Percentiles rank a stretch among this genome's conserved stretches.
Evolutionary conservation across 2,113 vertebrate genomes (phyloP).

Genomic region (Geococcyx californianus): DNA sequence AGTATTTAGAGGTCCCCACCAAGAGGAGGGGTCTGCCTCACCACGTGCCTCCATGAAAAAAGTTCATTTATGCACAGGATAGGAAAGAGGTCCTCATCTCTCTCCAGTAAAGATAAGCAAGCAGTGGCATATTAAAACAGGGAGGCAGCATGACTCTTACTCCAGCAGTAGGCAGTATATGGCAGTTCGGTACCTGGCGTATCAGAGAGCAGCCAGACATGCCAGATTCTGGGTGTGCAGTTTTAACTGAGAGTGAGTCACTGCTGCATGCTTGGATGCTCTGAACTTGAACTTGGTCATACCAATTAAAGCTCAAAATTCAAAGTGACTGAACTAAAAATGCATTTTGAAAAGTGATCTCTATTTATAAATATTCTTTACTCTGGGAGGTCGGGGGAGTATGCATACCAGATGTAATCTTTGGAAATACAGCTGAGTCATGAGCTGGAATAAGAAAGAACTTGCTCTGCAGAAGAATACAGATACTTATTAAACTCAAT

Average conservation of each 20-base stretch:
- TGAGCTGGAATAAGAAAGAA: neutral
- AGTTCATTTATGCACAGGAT: neutral
- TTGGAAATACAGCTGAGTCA: slow-evolving; percentile 48
- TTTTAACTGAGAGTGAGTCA: slow-evolving; percentile 28
- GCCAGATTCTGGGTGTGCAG: neutral
- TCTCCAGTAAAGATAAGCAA: neutral
- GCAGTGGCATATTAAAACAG: neutral
- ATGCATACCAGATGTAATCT: neutral
- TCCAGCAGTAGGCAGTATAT: neutral
- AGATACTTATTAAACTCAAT: neutral
- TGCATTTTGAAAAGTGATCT: neutral
- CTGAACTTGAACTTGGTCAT: neutral
- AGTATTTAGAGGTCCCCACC: neutral
- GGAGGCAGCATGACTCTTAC: neutral
- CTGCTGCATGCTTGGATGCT: neutral
- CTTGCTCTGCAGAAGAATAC: neutral
- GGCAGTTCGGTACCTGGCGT: neutral
- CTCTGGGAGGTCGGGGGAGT: neutral
- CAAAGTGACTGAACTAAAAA: neutral
- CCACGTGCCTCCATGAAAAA: neutral
- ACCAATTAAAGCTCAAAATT: slow-evolving; percentile 32
- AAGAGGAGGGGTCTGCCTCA: neutral
- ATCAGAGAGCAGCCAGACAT: neutral
- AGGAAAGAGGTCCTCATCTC: neutral
- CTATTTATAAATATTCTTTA: neutral